Evolutionary conservation across 64 coral and sea anemone species (phyloP), one percentile per base, ranked within the genome.

Genomic region (Astreopora myriophthalma): DNA sequence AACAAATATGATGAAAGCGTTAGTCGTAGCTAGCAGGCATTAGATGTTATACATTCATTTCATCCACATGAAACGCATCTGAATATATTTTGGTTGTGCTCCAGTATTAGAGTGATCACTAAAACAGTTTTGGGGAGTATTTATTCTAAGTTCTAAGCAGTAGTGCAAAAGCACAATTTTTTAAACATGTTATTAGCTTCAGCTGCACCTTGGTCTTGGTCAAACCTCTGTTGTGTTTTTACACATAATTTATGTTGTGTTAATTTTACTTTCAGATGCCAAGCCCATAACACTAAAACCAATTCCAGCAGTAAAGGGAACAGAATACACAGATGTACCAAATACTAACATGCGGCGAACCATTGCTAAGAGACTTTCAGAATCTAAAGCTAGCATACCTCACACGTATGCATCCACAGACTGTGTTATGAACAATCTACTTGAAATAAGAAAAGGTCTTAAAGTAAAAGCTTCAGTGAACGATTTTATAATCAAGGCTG

Each of bases 401-500:
- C 95, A 97, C 79, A 76, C 90, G 2, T 97, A 97, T 97, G 95
- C 87, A 34, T 90, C 80, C 8, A 74, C 87, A 44, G 65, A 94
- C 63, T 97, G 95, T 80, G 23, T 94, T 4, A 94, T 97, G 95
- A 35, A 97, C 79, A 90, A 86, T 73, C 64, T 97, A 3, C 79
- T 93, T 14, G 29, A 86, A 19, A 34, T 90, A 19, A 89, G 92
- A 44, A 84, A 67, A 51, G 30, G 76, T 37, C 86, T 97, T 69
- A 58, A 94, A 34, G 70, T 85, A 8, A 92, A 82, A 69, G 92
- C 94, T 37, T 97, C 95, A 73, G 68, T 97, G 27, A 97, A 97
- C 51, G 95, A 97, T 82, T 91, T 97, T 35, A 86, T 97, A 27
- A 91, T 97, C 27, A 97, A 97, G 69, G 90, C 90, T 23, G 95